Conservation (phyloP, 2,113 vertebrate genomes). For the Taurulus bubalis region DNA sequence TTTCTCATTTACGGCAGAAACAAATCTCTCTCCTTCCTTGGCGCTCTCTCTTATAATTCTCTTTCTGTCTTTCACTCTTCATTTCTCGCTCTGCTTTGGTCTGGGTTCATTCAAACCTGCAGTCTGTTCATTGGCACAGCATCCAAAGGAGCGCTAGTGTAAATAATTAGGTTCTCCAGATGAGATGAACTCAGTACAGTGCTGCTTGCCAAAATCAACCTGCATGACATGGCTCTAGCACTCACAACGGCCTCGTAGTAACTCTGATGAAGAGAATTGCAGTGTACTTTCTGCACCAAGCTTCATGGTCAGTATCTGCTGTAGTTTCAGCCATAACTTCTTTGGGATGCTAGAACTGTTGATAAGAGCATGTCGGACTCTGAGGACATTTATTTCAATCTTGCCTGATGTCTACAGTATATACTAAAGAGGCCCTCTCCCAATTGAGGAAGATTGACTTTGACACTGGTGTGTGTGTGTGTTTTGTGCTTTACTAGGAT, state of each 20-base stretch:
- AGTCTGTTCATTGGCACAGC: slow-evolving; percentile 76
- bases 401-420: slow-evolving; percentile 35
- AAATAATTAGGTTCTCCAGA: slow-evolving; percentile 84
- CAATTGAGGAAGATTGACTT: slow-evolving; percentile 60
- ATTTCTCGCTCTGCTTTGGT: slow-evolving; percentile 64
- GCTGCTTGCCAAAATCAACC: slow-evolving; percentile 79
- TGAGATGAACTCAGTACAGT: slow-evolving; percentile 81
- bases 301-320: slow-evolving; percentile 53
- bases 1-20: slow-evolving; percentile 75
- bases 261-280: slow-evolving; percentile 48
- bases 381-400: slow-evolving; percentile 59
- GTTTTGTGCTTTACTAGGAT: slow-evolving; percentile 84
- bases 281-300: slow-evolving; percentile 20
- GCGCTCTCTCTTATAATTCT: slow-evolving; percentile 54
- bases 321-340: slow-evolving; percentile 48
- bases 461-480: slow-evolving; percentile 54
- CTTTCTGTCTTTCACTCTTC: slow-evolving; percentile 70
- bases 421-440: slow-evolving; percentile 52
- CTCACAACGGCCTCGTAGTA: slow-evolving; percentile 60
- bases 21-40: slow-evolving; percentile 68
- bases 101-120: slow-evolving; percentile 77
- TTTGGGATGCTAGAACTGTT: slow-evolving; percentile 50
- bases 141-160: slow-evolving; percentile 79
- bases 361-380: slow-evolving; percentile 50
- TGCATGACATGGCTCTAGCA: slow-evolving; percentile 70